Percentiles rank a stretch among this genome's conserved stretches.
Evolutionary conservation across 2,888 invertebrate genomes (phyloP).

Genomic region (Clostera curtula): DNA sequence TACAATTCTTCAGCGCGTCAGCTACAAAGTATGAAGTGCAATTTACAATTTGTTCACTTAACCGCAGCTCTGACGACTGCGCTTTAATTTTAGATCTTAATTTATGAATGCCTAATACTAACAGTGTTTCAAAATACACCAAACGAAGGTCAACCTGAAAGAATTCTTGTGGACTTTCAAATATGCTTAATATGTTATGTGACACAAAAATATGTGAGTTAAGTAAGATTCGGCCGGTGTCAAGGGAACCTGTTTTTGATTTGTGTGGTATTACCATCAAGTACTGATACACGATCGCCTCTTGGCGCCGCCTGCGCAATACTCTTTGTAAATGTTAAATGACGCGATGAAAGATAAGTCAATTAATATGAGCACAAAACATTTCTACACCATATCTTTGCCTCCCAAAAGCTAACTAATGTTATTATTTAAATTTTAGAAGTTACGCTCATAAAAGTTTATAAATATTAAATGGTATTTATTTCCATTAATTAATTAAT

Average conservation of each 20-base stretch:
- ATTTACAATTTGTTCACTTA: conserved; percentile 8
- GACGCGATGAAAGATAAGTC: not conserved
- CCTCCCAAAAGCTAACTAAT: no score
- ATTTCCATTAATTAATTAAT: no score
- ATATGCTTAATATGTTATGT: conserved; percentile 29
- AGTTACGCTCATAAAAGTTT: no score
- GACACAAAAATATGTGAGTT: conserved; percentile 36
- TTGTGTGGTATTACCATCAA: conserved; percentile 13
- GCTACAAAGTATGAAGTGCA: not conserved
- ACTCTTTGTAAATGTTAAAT: not conserved
- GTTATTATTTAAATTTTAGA: no score
- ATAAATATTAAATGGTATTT: no score
- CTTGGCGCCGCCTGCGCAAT: conserved; percentile 12
- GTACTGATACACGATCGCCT: conserved; percentile 19
- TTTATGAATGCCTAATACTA: conserved; percentile 21
- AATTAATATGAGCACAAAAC: no score
- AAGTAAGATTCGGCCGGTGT: conserved; percentile 28
- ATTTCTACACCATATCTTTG: no score
- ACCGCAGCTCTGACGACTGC: conserved; percentile 4
- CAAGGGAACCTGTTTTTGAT: conserved; percentile 33
- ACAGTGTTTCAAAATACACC: conserved; percentile 37
- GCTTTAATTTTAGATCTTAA: conserved; percentile 7
- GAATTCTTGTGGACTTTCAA: conserved; percentile 52
- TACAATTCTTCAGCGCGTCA: conserved; percentile 1
- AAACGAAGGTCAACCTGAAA: conserved; percentile 43